These are phyloP conservation scores for Paguma larvata DNA, from an alignment of 2,797 vertebrate genomes.

Conservation along the genomic window DNA sequence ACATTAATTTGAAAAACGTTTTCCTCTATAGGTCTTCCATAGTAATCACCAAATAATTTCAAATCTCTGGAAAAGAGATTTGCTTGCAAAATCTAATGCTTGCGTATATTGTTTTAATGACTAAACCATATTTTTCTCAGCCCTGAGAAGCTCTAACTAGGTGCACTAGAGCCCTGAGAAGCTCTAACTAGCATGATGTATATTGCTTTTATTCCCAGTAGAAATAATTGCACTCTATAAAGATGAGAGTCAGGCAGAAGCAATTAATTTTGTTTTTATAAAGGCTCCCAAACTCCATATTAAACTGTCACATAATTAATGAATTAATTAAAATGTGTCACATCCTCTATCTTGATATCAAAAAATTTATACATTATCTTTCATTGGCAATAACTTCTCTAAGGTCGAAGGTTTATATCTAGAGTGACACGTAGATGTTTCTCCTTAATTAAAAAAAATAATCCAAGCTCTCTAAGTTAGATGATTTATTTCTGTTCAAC, in stretches of 20 bases:
- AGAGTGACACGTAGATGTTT: background rate
- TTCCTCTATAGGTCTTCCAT: background rate
- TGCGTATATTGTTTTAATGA: constrained; percentile 22
- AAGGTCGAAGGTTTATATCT: background rate
- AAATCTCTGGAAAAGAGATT: constrained; percentile 55
- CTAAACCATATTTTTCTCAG: constrained; percentile 12
- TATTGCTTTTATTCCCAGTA: background rate
- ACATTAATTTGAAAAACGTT: background rate
- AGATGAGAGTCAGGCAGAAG: background rate
- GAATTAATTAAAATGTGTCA: background rate
- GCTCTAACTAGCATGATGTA: background rate
- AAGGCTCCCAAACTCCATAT: background rate
- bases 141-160: background rate
- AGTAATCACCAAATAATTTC: constrained; percentile 61
- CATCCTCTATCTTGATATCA: background rate
- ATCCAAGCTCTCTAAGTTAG: background rate
- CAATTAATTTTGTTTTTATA: background rate
- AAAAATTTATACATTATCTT: background rate
- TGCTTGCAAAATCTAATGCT: constrained; percentile 58
- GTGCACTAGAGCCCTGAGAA: background rate
- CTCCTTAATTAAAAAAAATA: background rate
- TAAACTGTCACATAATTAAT: constrained; percentile 1
- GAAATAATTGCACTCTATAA: background rate
- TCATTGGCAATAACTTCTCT: background rate
- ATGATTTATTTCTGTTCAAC: constrained; percentile 5